Percentiles rank a stretch among this genome's conserved stretches.
phyloP scores from a whole-genome alignment of 2,888 invertebrate species.

The Platycnemis pennipes region DNA sequence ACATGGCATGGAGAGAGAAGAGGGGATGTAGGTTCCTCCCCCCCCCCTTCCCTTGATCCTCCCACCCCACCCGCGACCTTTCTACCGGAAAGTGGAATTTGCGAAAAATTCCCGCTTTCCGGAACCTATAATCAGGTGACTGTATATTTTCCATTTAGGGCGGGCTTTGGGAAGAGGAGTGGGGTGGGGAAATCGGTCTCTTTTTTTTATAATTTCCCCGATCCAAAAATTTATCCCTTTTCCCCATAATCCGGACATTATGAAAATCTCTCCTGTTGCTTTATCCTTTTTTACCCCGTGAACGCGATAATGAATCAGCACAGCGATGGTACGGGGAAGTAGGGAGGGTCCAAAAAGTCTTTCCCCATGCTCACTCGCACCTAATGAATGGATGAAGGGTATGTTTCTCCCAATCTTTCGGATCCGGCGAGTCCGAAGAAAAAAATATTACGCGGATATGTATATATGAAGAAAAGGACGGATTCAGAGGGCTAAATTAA shows the following conservation, averaged over 20 bases:
- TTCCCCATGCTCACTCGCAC: neutral
- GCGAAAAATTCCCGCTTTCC: slow-evolving; percentile 24
- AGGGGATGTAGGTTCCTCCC: neutral
- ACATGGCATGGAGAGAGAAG: neutral
- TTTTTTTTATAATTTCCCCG: neutral
- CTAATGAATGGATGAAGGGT: slow-evolving; percentile 16
- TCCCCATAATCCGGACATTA: slow-evolving; percentile 11
- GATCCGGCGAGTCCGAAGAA: neutral
- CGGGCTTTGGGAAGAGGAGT: neutral
- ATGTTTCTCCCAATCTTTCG: neutral
- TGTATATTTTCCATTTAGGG: slow-evolving; percentile 52
- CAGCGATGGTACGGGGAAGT: neutral
- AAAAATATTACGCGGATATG: neutral
- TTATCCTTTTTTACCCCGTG: neutral
- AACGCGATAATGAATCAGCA: neutral
- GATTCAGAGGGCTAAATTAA: neutral
- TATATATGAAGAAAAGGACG: neutral
- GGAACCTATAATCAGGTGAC: slow-evolving; percentile 56
- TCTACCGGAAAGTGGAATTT: slow-evolving; percentile 41
- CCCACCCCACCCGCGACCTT: neutral
- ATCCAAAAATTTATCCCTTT: slow-evolving; percentile 4
- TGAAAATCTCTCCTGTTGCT: slow-evolving; percentile 32
- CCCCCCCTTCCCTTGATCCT: neutral
- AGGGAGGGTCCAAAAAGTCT: neutral
- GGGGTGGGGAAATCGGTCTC: neutral